These are phyloP conservation scores for Leptodactylus fallax DNA, from an alignment of 2,797 vertebrate species.

Conservation along the genomic window DNA sequence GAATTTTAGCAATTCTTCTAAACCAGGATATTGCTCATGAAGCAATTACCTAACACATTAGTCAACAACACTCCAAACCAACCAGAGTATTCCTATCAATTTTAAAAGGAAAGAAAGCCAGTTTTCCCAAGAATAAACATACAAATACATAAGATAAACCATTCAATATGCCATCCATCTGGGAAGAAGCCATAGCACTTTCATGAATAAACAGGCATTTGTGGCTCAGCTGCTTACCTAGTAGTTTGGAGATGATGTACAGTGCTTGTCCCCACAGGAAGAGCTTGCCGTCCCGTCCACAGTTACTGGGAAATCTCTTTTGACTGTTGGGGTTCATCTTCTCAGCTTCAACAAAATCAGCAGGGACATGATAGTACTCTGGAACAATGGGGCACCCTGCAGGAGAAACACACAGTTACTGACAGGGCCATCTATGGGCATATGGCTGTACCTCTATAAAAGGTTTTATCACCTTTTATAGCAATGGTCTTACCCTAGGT, in stretches of 20 bases:
- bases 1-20: too few relatives aligned
- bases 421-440: not conserved
- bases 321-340: constrained; percentile 91
- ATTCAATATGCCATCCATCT: too few relatives aligned
- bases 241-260: constrained; percentile 89
- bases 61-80: too few relatives aligned
- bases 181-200: too few relatives aligned
- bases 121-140: too few relatives aligned
- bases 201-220: not conserved
- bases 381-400: constrained; percentile 89
- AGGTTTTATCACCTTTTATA: not conserved
- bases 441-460: not conserved
- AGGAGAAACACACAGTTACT: constrained; percentile 19
- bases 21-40: too few relatives aligned
- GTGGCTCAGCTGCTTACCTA: constrained; percentile 79
- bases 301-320: constrained; percentile 94
- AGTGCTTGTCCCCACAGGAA: constrained; percentile 96
- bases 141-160: too few relatives aligned
- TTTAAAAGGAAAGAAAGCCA: too few relatives aligned
- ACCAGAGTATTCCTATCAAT: too few relatives aligned
- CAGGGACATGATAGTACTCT: constrained; percentile 94
- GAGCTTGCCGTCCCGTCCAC: constrained; percentile 87
- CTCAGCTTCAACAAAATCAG: constrained; percentile 92
- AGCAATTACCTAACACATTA: too few relatives aligned
- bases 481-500: not conserved